Evolutionary conservation across 2,797 vertebrate genomes (phyloP), one percentile per base, ranked within the genome.

Genomic region (Poecilia wingei): DNA sequence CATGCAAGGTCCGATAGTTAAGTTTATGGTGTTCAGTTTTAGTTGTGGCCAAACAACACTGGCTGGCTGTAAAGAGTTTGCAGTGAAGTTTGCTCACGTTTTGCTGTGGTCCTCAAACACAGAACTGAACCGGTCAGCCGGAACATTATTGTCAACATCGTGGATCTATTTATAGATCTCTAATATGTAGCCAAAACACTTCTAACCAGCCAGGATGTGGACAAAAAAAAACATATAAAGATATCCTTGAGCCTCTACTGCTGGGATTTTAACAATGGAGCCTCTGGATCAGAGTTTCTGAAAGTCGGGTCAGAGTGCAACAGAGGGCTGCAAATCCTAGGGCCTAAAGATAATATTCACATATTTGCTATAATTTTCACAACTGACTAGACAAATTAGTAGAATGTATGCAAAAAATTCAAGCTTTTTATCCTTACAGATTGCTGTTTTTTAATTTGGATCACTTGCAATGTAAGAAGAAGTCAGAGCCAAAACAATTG

Each of bases 11-110:
- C 18, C 31, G 22, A 10, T 22, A 68, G 36, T 41, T 68, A 41
- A 7, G 31, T 6, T 36, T 13, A 20, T 72, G n/a, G 45, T 49
- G 16, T 13, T 68, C 22, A 39, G 71, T 47, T 51, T 72, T 36
- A 72, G 47, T 72, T 39, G 31, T 53, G 36, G 47, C 31, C 51
- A 72, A 72, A 72, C 14, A n/a, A 47, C 18, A 33, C 46, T 72
- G 70, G 10, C 31, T 72, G 70, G 28, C n/a, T 49, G 25, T 47
- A 46, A 66, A 77, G 20, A 1, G 6, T 82, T 43, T 49, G 45
- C 41, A 7, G 7, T 66, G 43, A 68, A 18, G 2, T 53, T 13
- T 45, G 16, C 0, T 28, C 47, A 16, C 14, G 6, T 59, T 9
- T 10, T 72, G 66, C 43, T 33, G 3, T 41, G 9, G 51, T 59